Base-by-base conservation (phyloP, 2,888 invertebrate species). In the Pediacus dermestoides region DNA sequence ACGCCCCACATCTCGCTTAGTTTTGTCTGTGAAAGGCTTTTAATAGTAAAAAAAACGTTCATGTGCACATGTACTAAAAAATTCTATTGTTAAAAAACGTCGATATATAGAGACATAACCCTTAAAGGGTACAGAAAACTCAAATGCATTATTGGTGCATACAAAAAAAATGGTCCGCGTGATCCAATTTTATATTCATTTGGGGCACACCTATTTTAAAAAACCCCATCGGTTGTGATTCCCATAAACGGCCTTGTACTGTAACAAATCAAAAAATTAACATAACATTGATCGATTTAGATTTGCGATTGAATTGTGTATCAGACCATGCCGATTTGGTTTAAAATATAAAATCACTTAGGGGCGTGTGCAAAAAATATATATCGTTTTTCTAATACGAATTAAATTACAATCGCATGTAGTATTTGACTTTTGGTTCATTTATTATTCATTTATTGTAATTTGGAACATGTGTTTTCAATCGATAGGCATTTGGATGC, bases 171-270 rank as follows among this genome's bases (percentile, higher is more conserved):
- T 52, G 54, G 52, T 53, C 46, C 47, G 57, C 58, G 48, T 45
- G 63, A 50, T 53, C 61, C 64, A 64, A 66, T 67, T 68, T 62
- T 52, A 58, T 60, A 68, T 68, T 67, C 67, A 68, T 68, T 67
- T 63, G 52, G 64, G 61, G 58, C 60, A 56, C 48, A 49, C 6
- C 30, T 16, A 30, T 46, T 46, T 48, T n/a, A n/a, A n/a, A n/a
- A n/a, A 58, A 55, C 63, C 63, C 61, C 55, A 55, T 58, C 44
- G 54, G 59, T 34, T 50, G 49, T 50, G 48, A 57, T 57, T 63
- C 65, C 63, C 66, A 66, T 66, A 66, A 66, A 65, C 67, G 64
- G 57, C 57, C 63, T 65, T 64, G 64, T 64, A 58, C 34, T 47
- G 51, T 60, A 61, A 61, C 63, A 64, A 63, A 66, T 65, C 63